Evolutionary conservation across 2,113 vertebrate species (phyloP).

Genomic region (Mormyrus iriodes): DNA sequence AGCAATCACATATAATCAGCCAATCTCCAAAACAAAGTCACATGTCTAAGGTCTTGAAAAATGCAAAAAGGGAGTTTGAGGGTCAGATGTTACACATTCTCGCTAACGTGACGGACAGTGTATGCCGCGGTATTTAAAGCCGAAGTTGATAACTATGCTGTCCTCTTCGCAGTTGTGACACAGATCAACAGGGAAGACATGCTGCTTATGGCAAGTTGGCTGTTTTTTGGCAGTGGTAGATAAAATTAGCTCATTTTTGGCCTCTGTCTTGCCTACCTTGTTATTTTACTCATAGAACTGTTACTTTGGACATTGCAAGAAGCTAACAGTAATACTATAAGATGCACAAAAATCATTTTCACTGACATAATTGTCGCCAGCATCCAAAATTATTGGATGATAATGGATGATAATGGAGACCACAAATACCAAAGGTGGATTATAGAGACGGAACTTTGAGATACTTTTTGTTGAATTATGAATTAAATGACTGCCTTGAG

Average conservation of each 20-base stretch:
- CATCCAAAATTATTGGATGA: not conserved
- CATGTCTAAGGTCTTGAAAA: not conserved
- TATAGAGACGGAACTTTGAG: not conserved
- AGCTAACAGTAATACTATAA: not conserved
- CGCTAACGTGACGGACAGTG: not conserved
- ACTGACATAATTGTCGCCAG: not conserved
- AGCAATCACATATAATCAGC: not conserved
- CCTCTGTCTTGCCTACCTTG: not conserved
- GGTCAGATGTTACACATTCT: not conserved
- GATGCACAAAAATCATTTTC: not conserved
- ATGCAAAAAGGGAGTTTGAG: not conserved
- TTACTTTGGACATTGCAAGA: not conserved
- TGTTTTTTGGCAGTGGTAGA: not conserved
- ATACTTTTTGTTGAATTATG: not conserved
- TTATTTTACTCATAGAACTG: not conserved
- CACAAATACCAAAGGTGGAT: not conserved
- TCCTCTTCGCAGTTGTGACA: not conserved
- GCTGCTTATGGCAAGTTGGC: not conserved
- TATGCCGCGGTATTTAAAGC: not conserved
- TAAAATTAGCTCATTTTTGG: conserved; percentile 6
- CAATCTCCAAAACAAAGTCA: not conserved
- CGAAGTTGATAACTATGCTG: not conserved
- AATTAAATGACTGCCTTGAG: not conserved
- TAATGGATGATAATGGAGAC: not conserved
- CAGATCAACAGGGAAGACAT: not conserved